Conservation (phyloP, 2,797 vertebrate genomes). For the Myotis daubentonii region DNA sequence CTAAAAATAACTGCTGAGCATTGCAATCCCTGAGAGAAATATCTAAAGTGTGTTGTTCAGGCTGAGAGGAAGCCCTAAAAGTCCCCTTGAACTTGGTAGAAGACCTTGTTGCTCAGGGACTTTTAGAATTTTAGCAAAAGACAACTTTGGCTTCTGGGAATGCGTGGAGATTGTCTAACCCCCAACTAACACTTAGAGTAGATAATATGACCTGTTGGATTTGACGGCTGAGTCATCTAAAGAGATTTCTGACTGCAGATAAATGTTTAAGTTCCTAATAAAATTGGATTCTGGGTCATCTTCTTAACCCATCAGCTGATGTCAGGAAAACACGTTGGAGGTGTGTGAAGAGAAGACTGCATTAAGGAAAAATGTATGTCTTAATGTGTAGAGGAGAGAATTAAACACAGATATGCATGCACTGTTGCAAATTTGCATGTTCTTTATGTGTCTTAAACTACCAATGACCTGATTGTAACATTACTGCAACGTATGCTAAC, state of each 20-base stretch:
- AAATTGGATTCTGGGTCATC: neutral
- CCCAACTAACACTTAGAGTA: neutral
- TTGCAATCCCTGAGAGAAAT: neutral
- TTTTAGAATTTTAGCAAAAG: neutral
- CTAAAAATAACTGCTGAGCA: constrained; percentile 21
- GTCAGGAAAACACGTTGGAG: neutral
- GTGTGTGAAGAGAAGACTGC: neutral
- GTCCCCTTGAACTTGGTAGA: neutral
- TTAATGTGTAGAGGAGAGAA: neutral
- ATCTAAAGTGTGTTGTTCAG: neutral
- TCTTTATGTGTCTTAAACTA: constrained; percentile 40
- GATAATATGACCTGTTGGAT: neutral
- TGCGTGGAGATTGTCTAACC: neutral
- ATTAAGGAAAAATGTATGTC: neutral
- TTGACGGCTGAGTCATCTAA: neutral
- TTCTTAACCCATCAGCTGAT: neutral
- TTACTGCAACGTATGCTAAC: constrained; percentile 66
- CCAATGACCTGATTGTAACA: constrained; percentile 54
- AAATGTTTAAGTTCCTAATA: neutral
- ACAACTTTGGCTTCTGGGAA: neutral
- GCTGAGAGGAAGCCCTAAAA: neutral
- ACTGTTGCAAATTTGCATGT: neutral
- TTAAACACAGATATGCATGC: neutral
- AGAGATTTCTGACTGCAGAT: neutral
- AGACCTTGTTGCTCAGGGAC: neutral